phyloP scores from a whole-genome alignment of 2,888 invertebrate genomes.

The Tillus elongatus region DNA sequence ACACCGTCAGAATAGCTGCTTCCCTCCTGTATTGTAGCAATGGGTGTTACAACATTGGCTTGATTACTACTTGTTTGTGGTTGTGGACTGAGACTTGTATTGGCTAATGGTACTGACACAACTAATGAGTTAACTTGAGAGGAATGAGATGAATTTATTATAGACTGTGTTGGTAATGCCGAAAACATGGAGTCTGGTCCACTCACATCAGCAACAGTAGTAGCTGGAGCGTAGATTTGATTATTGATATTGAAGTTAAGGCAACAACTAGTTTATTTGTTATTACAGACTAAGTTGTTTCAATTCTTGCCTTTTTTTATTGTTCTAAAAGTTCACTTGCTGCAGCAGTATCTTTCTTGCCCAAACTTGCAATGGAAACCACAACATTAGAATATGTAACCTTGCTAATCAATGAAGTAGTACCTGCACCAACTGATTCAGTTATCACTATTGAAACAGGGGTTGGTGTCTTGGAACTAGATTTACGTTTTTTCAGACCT shows the following conservation, averaged over 20 bases:
- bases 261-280: constrained; percentile 34
- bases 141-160: constrained; percentile 16
- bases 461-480: constrained; percentile 39
- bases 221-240: constrained; percentile 23
- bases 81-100: constrained; percentile 40
- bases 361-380: constrained; percentile 13
- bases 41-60: constrained; percentile 25
- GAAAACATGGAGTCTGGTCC: constrained; percentile 5
- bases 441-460: constrained; percentile 31
- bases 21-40: constrained; percentile 15
- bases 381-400: constrained; percentile 8
- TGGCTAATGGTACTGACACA: constrained; percentile 55
- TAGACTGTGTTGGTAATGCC: constrained; percentile 17
- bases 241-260: constrained; percentile 33
- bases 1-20: constrained; percentile 14
- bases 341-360: constrained; percentile 10
- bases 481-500: constrained; percentile 38
- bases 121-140: constrained; percentile 42
- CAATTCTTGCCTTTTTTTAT: constrained; percentile 28
- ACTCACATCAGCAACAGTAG: constrained; percentile 9
- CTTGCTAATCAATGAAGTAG: not conserved
- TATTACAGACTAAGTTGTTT: constrained; percentile 31
- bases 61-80: constrained; percentile 34
- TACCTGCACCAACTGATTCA: constrained; percentile 18
- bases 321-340: constrained; percentile 17